A percentile compares a stretch with the other conserved stretches of the same genome.
Evolutionary conservation across 2,113 vertebrate genomes (phyloP).

Genomic region (Ophthalmolycus amberensis): DNA sequence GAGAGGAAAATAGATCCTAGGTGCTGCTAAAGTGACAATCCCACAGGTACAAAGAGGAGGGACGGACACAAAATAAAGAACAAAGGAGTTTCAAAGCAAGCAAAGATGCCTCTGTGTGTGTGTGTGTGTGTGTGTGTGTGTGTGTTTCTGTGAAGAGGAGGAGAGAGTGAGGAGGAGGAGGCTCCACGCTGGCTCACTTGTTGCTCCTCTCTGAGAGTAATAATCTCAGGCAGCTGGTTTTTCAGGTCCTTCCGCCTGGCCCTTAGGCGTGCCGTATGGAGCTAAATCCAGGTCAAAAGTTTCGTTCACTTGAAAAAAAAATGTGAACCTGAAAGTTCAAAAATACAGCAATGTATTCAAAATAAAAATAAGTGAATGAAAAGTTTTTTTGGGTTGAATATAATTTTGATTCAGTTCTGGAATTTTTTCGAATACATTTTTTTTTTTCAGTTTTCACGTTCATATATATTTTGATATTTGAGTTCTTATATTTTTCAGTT

Average conservation of each 20-base stretch:
- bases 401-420: too few relatives aligned
- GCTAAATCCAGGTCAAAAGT: too few relatives aligned
- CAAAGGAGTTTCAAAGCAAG: constrained; percentile 9
- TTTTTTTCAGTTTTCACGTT: too few relatives aligned
- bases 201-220: constrained; percentile 45
- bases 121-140: not conserved
- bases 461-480: too few relatives aligned
- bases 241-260: constrained; percentile 80
- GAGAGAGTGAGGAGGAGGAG: constrained; percentile 51
- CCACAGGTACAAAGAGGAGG: constrained; percentile 9
- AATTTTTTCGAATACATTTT: too few relatives aligned
- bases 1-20: constrained; percentile 27
- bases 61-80: not conserved
- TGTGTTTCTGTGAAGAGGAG: constrained; percentile 44
- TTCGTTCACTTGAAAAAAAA: too few relatives aligned
- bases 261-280: constrained; percentile 74
- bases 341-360: too few relatives aligned
- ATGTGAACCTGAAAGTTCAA: too few relatives aligned
- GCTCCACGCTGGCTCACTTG: constrained; percentile 39
- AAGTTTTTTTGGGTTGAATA: too few relatives aligned
- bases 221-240: constrained; percentile 81
- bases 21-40: constrained; percentile 21
- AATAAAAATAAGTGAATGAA: too few relatives aligned
- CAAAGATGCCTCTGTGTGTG: constrained; percentile 1
- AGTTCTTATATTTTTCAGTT: too few relatives aligned